Conservation (phyloP, 1,140 invertebrate genomes). For the Drosophila nebulosa region DNA sequence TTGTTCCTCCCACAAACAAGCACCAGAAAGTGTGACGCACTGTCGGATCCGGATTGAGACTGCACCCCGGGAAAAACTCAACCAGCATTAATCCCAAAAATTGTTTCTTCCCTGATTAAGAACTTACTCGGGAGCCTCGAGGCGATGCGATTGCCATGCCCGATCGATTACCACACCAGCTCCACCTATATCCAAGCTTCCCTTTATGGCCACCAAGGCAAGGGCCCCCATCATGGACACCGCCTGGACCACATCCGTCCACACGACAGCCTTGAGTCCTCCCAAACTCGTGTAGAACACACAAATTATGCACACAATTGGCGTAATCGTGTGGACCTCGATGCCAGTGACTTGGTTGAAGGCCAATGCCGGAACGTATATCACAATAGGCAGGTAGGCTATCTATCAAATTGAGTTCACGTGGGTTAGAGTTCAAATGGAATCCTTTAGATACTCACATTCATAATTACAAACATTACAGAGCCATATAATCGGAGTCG, state of each 20-base stretch:
- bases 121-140: conserved; percentile 71
- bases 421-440: no score
- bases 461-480: conserved; percentile 81
- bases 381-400: conserved; percentile 89
- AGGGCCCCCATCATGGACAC: conserved; percentile 89
- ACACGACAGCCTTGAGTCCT: conserved; percentile 92
- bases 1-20: conserved; percentile 87
- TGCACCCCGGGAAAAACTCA: conserved; percentile 64
- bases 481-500: conserved; percentile 85
- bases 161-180: conserved; percentile 83
- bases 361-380: conserved; percentile 91
- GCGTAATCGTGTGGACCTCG: conserved; percentile 86
- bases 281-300: conserved; percentile 93
- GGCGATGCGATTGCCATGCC: conserved; percentile 72
- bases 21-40: conserved; percentile 91
- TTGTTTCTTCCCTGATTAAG: neutral
- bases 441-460: conserved; percentile 46
- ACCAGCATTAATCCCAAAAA: neutral
- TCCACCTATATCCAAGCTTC: conserved; percentile 85
- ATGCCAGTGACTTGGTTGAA: conserved; percentile 91
- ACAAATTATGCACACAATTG: conserved; percentile 89
- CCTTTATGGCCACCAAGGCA: conserved; percentile 86
- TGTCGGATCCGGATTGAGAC: conserved; percentile 88
- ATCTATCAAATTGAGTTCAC: conserved; percentile 31
- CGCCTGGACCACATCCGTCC: conserved; percentile 93